Percentiles rank a stretch among this genome's conserved stretches.
phyloP scores from a whole-genome alignment of 2,797 vertebrate species.

The Tauraco hartlaubi region DNA sequence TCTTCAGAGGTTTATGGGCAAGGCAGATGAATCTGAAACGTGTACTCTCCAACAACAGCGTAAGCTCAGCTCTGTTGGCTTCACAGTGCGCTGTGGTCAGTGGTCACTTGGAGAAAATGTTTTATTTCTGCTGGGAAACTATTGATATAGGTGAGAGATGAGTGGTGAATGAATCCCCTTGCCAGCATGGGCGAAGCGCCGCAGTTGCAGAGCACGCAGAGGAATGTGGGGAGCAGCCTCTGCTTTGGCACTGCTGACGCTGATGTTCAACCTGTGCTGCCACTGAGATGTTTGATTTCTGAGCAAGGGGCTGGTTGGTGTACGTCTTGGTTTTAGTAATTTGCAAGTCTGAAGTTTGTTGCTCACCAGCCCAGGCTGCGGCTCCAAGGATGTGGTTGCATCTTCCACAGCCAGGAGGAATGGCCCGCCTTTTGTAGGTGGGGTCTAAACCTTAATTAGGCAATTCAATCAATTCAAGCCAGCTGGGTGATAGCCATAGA shows the following conservation, averaged over 20 bases:
- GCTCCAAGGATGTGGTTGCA: too few relatives aligned
- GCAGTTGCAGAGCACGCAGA: neutral
- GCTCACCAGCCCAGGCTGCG: too few relatives aligned
- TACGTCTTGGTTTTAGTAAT: rapidly evolving
- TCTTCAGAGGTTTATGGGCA: neutral
- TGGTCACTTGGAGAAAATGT: neutral
- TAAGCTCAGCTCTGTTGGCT: neutral
- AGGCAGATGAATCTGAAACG: neutral
- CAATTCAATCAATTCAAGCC: too few relatives aligned
- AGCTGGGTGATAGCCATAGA: too few relatives aligned
- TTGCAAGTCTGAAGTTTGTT: neutral
- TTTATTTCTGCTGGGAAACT: neutral
- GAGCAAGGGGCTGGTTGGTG: rapidly evolving
- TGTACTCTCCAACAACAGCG: neutral
- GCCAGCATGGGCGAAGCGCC: neutral
- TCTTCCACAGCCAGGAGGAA: too few relatives aligned
- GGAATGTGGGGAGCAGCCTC: rapidly evolving
- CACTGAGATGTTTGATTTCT: neutral
- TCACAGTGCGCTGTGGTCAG: neutral
- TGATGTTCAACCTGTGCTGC: neutral
- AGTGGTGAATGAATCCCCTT: neutral
- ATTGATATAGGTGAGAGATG: neutral
- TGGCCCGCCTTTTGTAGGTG: too few relatives aligned
- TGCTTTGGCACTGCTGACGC: neutral
- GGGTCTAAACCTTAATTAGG: too few relatives aligned